Evolutionary conservation across 2,888 invertebrate species (phyloP), one percentile per base, ranked within the genome.

Genomic region (Parascotia fuliginaria): DNA sequence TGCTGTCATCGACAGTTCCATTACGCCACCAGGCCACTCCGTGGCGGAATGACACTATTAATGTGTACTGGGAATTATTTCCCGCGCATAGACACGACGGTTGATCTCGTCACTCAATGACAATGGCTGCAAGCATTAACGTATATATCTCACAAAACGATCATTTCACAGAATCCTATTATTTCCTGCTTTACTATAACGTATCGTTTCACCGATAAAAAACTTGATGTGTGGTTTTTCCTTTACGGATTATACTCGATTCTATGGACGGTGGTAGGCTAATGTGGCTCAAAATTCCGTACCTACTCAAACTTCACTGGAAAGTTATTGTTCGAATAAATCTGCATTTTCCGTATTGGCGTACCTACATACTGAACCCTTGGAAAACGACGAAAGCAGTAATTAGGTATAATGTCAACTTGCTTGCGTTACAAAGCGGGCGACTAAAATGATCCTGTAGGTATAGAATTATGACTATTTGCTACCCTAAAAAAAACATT

Each of bases 1-100:
- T 59, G 66, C 69, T 78, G 83, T 81, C 82, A 78, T 75, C 78
- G 75, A 70, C 80, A 79, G 85, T 81, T 82, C 81, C 78, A 77
- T 79, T 81, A 75, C 79, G 75, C 75, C 77, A 75, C 61, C 55
- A 55, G 14, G 11, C 55, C 63, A 53, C 60, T 59, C 66, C 48
- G 50, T 57, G 63, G 61, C 71, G 73, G 79, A 81, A 80, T 81
- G 77, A 73, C 72, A 75, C 75, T 71, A 83, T 83, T 83, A 80
- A 75, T 64, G 67, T 68, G 54, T 78, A 81, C 79, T 65, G 73
- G 73, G 75, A 82, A 84, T 82, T 75, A 77, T 81, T 80, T 79
- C 77, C 77, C 78, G 73, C 65, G 70, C 72, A 71, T 76, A 77
- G 69, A 71, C 63, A 60, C 52, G 67, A 49, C 65, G 62, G 65